phyloP scores from a whole-genome alignment of 2,888 invertebrate genomes.

The Idaea straminata region DNA sequence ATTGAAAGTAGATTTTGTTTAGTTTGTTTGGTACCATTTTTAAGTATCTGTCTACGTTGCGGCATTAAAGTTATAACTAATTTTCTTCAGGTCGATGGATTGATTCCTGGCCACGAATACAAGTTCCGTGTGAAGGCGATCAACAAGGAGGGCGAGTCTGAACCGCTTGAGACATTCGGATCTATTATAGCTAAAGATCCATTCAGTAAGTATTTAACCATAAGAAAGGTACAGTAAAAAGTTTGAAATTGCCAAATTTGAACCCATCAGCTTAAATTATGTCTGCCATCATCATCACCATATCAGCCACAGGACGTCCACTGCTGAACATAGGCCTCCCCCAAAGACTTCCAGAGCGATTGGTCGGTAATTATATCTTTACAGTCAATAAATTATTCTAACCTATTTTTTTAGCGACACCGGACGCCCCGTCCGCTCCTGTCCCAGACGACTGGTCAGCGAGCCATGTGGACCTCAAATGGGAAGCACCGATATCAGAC shows the following conservation, averaged over 20 bases:
- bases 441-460: constrained; percentile 96
- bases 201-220: constrained; percentile 84
- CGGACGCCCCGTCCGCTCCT: constrained; percentile 94
- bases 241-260: no score
- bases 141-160: constrained; percentile 97
- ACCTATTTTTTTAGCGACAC: constrained; percentile 81
- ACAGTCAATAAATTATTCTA: neutral
- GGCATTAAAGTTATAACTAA: neutral
- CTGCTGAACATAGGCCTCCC: no score
- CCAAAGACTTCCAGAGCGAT: no score
- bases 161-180: constrained; percentile 96
- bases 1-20: no score
- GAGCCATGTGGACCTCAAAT: constrained; percentile 93
- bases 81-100: constrained; percentile 84
- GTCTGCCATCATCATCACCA: no score
- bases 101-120: constrained; percentile 96
- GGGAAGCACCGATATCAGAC: constrained; percentile 93
- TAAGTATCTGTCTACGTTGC: neutral
- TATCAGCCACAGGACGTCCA: no score
- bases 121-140: constrained; percentile 96
- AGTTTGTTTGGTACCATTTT: no score
- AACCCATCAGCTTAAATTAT: no score
- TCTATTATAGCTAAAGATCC: constrained; percentile 97
- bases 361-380: no score
- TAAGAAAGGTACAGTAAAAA: no score